These are phyloP conservation scores for Tympanuchus pallidicinctus DNA, from an alignment of 2,113 vertebrate genomes.

Conservation along the genomic window DNA sequence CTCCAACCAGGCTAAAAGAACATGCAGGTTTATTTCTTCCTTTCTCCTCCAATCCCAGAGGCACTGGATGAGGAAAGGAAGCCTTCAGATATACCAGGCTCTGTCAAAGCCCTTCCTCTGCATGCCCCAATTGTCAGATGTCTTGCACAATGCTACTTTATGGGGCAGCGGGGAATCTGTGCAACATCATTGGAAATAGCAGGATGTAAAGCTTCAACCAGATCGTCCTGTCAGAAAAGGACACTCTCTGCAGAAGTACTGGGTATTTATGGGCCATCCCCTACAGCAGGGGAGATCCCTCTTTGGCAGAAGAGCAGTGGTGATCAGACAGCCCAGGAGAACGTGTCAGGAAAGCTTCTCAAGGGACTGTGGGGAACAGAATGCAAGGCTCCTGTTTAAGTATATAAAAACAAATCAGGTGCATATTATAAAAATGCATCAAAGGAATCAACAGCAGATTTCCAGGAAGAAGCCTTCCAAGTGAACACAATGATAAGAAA, in stretches of 20 bases:
- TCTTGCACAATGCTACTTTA: background rate
- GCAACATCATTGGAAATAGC: background rate
- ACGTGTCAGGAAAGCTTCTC: background rate
- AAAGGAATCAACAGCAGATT: background rate
- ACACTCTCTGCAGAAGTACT: background rate
- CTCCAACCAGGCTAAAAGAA: background rate
- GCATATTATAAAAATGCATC: accelerated
- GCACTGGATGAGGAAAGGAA: background rate
- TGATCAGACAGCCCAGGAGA: background rate
- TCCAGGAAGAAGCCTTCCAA: background rate
- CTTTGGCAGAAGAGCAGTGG: background rate
- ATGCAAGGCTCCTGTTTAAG: background rate
- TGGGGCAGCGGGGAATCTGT: background rate
- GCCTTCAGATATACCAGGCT: background rate
- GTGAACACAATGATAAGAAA: background rate
- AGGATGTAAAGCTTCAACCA: background rate
- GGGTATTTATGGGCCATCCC: background rate
- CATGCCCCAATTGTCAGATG: background rate
- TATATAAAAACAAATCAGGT: background rate
- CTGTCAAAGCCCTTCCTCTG: background rate
- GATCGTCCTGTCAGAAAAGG: background rate
- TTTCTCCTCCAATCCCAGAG: background rate
- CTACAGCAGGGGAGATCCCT: background rate
- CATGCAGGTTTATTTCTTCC: background rate
- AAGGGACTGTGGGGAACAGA: background rate